These are phyloP conservation scores for Spilosoma lubricipeda DNA, from an alignment of 2,888 invertebrate species.

Conservation along the genomic window DNA sequence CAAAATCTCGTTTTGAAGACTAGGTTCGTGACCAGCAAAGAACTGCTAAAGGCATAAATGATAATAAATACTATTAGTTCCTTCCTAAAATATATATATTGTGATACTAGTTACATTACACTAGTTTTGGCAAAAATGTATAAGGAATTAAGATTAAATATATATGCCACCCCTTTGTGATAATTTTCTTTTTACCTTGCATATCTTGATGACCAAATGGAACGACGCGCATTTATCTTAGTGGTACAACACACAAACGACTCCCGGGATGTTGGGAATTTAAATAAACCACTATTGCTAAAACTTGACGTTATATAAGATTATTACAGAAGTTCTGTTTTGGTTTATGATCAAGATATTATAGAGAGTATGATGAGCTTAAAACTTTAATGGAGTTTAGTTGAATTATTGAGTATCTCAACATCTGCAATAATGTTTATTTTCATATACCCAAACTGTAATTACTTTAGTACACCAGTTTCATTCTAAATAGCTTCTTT, in stretches of 20 bases:
- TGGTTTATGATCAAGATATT: neutral
- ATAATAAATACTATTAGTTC: neutral
- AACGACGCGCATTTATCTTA: constrained; percentile 42
- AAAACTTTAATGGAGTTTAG: too few species aligned
- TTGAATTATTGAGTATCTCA: too few species aligned
- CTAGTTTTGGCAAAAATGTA: neutral
- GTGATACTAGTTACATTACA: too few species aligned
- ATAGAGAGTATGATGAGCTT: too few species aligned
- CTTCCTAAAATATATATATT: neutral
- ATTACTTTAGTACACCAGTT: too few species aligned
- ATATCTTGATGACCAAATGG: constrained; percentile 37
- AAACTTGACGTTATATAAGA: constrained; percentile 4
- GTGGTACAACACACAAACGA: constrained; percentile 41
- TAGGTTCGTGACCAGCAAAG: too few species aligned
- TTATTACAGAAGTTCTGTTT: constrained; percentile 16
- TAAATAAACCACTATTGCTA: constrained; percentile 51
- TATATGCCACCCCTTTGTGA: constrained; percentile 3
- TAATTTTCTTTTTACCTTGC: constrained; percentile 24
- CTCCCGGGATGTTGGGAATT: constrained; percentile 42
- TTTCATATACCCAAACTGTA: too few species aligned
- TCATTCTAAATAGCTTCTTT: too few species aligned
- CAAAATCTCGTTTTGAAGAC: too few species aligned
- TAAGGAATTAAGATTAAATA: constrained; percentile 1
- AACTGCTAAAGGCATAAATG: too few species aligned
- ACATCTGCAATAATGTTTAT: too few species aligned